Percentiles rank a stretch among this genome's conserved stretches.
These are phyloP conservation scores for Pristionchus maxplancki DNA, from an alignment of 2,888 invertebrate species.

Conservation along the genomic window DNA sequence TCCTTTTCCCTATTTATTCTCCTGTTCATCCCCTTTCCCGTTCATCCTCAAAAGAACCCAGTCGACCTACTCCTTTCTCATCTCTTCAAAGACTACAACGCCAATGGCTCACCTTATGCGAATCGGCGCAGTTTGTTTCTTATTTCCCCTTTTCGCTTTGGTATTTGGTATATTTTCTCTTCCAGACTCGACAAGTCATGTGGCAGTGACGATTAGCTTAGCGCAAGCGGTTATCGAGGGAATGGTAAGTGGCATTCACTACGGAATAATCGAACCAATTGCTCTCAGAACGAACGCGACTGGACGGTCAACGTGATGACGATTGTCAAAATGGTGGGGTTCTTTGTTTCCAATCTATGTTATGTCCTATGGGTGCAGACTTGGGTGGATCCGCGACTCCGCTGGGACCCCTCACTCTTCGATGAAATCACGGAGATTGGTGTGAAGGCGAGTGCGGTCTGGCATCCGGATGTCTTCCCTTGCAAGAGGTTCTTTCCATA, in stretches of 20 bases:
- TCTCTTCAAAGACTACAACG: not conserved
- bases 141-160: not conserved
- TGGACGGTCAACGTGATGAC: not conserved
- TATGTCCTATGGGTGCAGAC: not conserved
- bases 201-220: not conserved
- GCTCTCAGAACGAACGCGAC: not conserved
- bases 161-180: not conserved
- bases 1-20: too few species aligned
- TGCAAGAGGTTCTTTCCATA: not conserved
- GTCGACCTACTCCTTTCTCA: not conserved
- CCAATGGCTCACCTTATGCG: not conserved
- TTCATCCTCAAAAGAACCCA: not conserved
- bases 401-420: not conserved
- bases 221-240: not conserved
- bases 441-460: not conserved
- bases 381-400: not conserved
- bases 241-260: not conserved
- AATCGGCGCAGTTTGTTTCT: not conserved
- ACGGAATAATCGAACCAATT: too few species aligned
- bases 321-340: not conserved
- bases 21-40: not conserved
- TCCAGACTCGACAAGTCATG: not conserved
- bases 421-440: not conserved
- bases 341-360: not conserved
- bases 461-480: not conserved